Conservation (phyloP, 2,888 invertebrate genomes). For the Pandemis cinnamomeana region DNA sequence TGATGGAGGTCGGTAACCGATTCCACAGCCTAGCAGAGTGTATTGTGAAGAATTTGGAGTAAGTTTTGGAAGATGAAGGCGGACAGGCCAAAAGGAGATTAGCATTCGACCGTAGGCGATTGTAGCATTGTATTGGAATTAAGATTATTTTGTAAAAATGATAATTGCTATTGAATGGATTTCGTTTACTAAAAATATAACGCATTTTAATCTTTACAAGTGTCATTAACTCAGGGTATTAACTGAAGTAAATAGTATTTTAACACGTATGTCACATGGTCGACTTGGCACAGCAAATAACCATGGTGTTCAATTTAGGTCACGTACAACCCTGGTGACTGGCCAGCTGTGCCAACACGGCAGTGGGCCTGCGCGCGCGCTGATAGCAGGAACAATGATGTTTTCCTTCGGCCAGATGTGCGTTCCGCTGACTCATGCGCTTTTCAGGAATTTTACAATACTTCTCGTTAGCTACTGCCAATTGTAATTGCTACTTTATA, state of each 20-base stretch:
- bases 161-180: no score
- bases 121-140: no score
- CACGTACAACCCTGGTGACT: not conserved
- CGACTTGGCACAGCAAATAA: not conserved
- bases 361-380: conserved; percentile 19
- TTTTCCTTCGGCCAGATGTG: conserved; percentile 47
- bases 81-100: no score
- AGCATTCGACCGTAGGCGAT: no score
- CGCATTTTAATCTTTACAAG: not conserved
- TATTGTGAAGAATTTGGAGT: no score
- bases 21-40: no score
- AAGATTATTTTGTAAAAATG: no score
- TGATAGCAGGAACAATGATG: conserved; percentile 50
- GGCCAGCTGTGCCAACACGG: conserved; percentile 16
- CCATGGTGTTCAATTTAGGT: not conserved
- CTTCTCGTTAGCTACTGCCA: conserved; percentile 20
- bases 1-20: no score
- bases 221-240: not conserved
- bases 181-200: no score
- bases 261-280: not conserved
- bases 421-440: conserved; percentile 44
- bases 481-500: not conserved
- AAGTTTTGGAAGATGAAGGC: no score
- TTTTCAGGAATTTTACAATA: conserved; percentile 59
- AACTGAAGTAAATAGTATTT: not conserved